Conservation (phyloP, 1,140 invertebrate species). For the Bombus vancouverensis region DNA sequence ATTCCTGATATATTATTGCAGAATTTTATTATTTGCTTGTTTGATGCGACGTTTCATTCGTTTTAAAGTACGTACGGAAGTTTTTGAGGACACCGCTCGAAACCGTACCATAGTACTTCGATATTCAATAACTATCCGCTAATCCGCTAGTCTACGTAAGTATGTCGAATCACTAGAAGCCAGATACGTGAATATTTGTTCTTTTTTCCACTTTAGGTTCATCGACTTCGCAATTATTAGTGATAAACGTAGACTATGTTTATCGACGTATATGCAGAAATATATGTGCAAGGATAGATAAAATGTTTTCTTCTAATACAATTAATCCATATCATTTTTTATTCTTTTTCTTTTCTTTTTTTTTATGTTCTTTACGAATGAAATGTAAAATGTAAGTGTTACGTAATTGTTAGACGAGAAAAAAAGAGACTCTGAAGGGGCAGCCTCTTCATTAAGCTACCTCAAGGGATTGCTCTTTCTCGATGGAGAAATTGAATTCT, state of each 20-base stretch:
- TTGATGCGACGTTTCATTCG: background rate
- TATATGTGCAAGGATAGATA: too few relatives aligned
- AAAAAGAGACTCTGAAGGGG: background rate
- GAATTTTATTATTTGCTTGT: background rate
- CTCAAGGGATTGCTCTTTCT: constrained; percentile 67
- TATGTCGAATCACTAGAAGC: constrained; percentile 11
- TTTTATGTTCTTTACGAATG: too few relatives aligned
- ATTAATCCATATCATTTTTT: too few relatives aligned
- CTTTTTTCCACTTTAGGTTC: background rate
- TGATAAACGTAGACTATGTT: background rate
- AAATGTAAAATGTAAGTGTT: background rate
- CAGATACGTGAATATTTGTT: background rate
- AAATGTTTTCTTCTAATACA: too few relatives aligned
- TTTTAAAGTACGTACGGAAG: background rate
- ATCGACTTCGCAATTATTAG: background rate
- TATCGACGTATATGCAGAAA: too few relatives aligned
- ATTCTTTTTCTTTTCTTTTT: too few relatives aligned
- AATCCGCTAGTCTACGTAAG: background rate
- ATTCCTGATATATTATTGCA: background rate
- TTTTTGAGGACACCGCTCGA: background rate
- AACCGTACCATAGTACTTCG: background rate
- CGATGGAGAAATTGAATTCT: constrained; percentile 73
- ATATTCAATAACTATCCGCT: background rate
- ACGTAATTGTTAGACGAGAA: background rate
- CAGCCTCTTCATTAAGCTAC: constrained; percentile 45